phyloP scores from a whole-genome alignment of 2,797 vertebrate species.

The Avahi laniger region DNA sequence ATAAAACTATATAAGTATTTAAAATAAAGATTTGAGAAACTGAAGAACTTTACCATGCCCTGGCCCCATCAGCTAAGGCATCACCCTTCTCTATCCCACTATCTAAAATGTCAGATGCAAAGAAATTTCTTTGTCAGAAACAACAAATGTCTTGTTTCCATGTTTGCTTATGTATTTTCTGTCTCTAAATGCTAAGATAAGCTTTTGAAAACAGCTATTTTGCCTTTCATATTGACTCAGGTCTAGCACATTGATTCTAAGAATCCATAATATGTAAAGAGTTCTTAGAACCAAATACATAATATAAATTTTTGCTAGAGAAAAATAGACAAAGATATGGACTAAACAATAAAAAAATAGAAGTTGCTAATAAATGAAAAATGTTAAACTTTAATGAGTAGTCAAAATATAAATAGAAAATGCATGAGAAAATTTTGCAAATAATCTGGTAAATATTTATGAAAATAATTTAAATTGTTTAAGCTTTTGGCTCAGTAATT shows the following conservation, averaged over 20 bases:
- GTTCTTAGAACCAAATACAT: background rate
- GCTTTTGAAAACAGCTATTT: background rate
- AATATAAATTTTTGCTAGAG: background rate
- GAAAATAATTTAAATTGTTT: background rate
- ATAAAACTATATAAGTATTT: background rate
- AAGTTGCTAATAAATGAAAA: background rate
- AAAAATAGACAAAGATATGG: background rate
- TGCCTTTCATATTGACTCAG: background rate
- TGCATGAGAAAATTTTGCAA: background rate
- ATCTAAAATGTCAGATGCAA: background rate
- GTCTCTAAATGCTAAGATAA: background rate
- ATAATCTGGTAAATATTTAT: background rate
- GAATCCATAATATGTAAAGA: background rate
- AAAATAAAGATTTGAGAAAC: background rate
- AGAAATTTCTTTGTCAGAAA: background rate
- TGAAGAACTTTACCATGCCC: background rate
- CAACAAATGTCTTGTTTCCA: background rate
- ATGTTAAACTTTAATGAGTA: background rate
- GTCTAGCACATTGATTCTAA: background rate
- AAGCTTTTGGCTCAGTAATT: background rate
- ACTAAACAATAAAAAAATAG: background rate
- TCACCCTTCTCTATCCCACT: background rate
- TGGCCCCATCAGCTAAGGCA: background rate
- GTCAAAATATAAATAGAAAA: constrained; percentile 6
- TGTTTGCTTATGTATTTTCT: constrained; percentile 5